phyloP scores from a whole-genome alignment of 92 coral and sea anemone species.

The Parazoanthus darwini region DNA sequence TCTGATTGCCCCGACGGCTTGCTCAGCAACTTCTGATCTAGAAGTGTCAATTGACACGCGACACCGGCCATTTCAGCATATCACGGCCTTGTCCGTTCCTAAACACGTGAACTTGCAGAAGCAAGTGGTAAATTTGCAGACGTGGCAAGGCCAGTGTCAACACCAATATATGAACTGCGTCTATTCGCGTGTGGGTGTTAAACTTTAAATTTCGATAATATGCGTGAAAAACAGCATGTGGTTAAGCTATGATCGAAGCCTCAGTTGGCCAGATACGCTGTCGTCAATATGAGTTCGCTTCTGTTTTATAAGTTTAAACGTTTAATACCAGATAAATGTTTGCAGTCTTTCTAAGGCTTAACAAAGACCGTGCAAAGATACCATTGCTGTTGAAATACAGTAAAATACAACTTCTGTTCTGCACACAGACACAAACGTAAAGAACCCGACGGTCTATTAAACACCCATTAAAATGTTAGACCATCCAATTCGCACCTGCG shows the following conservation, averaged over 20 bases:
- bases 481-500: conserved; percentile 11
- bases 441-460: neutral
- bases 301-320: too few species aligned
- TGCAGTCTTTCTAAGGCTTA: neutral
- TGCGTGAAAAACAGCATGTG: neutral
- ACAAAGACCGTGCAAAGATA: neutral
- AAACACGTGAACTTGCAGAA: neutral
- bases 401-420: neutral
- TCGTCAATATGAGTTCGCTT: too few species aligned
- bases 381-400: neutral
- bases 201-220: neutral
- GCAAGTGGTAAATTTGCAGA: neutral
- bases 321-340: neutral
- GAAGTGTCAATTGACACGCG: too few species aligned
- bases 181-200: too few species aligned
- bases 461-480: conserved; percentile 2
- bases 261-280: neutral
- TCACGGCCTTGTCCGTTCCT: neutral
- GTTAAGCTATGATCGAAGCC: neutral
- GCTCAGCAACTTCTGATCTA: too few species aligned
- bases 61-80: neutral
- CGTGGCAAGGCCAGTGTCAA: neutral
- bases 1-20: too few species aligned
- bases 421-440: neutral
- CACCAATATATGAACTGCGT: too few species aligned